Percentiles rank a stretch among this genome's conserved stretches.
Conservation (phyloP, 1,140 invertebrate genomes). For the Musca domestica region DNA sequence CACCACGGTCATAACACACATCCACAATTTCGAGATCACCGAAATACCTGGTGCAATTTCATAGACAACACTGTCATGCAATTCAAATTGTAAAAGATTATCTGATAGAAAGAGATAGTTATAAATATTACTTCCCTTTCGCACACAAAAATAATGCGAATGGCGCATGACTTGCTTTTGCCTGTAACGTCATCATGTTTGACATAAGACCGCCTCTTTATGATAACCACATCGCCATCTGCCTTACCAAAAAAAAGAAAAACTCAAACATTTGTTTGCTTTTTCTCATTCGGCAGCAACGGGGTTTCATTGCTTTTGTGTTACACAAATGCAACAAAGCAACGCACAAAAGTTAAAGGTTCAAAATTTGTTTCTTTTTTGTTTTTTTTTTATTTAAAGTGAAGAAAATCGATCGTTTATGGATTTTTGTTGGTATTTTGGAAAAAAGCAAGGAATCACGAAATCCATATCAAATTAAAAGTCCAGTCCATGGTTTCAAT, state of each 20-base stretch:
- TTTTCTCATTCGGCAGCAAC: no score
- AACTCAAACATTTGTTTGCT: no score
- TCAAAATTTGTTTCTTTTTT: neutral
- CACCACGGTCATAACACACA: no score
- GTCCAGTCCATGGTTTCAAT: no score
- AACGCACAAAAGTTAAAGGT: neutral
- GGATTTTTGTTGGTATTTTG: neutral
- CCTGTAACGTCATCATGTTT: slow-evolving; percentile 30
- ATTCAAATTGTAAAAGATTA: slow-evolving; percentile 10
- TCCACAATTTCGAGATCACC: neutral
- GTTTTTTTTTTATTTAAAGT: neutral
- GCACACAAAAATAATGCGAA: slow-evolving; percentile 22
- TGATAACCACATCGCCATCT: slow-evolving; percentile 46
- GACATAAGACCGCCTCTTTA: slow-evolving; percentile 44
- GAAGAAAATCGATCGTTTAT: slow-evolving; percentile 16
- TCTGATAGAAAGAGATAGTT: neutral
- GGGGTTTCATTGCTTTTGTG: neutral
- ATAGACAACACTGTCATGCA: neutral
- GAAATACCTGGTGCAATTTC: neutral
- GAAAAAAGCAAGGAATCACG: no score
- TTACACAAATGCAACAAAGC: neutral
- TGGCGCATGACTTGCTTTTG: slow-evolving; percentile 42
- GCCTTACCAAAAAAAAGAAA: slow-evolving; percentile 12
- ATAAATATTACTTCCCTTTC: neutral
- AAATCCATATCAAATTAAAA: no score